These are phyloP conservation scores for Lithophane ornitopus DNA, from an alignment of 2,888 invertebrate species.

Conservation along the genomic window DNA sequence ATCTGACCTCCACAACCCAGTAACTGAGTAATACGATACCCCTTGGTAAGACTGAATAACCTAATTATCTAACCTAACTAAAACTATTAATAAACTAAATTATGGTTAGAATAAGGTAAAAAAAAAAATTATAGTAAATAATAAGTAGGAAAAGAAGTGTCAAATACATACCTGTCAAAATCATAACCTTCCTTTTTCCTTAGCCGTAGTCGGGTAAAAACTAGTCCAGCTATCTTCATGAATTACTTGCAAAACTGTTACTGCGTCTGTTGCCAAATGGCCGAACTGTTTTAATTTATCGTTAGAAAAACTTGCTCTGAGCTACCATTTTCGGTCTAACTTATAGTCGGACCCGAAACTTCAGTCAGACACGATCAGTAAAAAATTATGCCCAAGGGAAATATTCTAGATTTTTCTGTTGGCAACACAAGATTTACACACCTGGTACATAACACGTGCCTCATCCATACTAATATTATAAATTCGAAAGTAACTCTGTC, in stretches of 20 bases:
- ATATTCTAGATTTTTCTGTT: slow-evolving; percentile 45
- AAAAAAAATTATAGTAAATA: no score
- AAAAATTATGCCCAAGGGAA: slow-evolving; percentile 49
- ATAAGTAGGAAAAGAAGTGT: not conserved
- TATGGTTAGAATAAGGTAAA: no score
- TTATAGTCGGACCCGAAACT: slow-evolving; percentile 19
- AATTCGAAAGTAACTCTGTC: no score
- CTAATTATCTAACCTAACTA: no score
- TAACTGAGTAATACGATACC: no score
- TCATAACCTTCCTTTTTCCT: no score
- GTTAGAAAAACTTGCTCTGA: slow-evolving; percentile 31
- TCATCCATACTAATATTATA: no score
- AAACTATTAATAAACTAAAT: no score
- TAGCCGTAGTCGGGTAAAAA: not conserved
- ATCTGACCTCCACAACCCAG: no score
- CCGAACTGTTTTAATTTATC: slow-evolving; percentile 27
- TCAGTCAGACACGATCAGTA: slow-evolving; percentile 20
- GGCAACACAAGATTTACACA: slow-evolving; percentile 35
- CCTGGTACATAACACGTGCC: slow-evolving; percentile 19
- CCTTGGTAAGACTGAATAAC: no score
- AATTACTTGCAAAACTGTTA: not conserved
- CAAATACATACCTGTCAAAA: not conserved
- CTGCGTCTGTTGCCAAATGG: slow-evolving; percentile 22
- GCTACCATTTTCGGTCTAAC: slow-evolving; percentile 20
- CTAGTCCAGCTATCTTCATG: not conserved